phyloP scores from a whole-genome alignment of 2,888 invertebrate genomes.

The Ophioninae sp. region DNA sequence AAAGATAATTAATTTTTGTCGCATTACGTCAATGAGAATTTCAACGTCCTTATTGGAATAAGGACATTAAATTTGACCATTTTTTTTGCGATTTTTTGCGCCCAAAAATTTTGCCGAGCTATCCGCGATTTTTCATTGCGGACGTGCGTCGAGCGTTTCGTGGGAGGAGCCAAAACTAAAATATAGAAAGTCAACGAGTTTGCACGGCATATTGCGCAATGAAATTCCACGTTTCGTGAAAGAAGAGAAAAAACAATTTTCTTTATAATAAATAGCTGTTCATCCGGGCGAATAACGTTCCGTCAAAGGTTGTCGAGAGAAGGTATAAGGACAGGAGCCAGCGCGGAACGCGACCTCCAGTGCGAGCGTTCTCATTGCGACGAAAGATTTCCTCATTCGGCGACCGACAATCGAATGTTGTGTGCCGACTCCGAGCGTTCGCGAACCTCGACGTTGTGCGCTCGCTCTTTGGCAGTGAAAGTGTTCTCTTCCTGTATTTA shows the following conservation, averaged over 20 bases:
- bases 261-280: neutral
- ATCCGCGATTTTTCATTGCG: conserved; percentile 13
- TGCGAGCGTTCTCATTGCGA: neutral
- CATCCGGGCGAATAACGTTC: neutral
- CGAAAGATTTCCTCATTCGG: conserved; percentile 62
- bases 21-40: too few species aligned
- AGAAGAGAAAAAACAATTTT: neutral
- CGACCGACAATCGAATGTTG: conserved; percentile 72
- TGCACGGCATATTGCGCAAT: neutral
- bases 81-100: neutral
- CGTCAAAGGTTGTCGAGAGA: neutral
- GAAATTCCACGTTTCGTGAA: neutral
- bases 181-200: neutral
- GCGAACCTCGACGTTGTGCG: neutral
- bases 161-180: conserved; percentile 2
- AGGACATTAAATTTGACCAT: neutral
- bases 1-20: too few species aligned
- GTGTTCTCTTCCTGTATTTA: conserved; percentile 78
- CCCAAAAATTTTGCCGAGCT: neutral
- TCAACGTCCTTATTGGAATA: too few species aligned
- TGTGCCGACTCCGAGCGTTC: conserved; percentile 6
- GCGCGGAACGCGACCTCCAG: conserved; percentile 3
- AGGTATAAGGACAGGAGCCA: neutral
- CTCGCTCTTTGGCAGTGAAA: conserved; percentile 77
- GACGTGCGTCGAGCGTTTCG: conserved; percentile 1